Evolutionary conservation across 2,888 invertebrate genomes (phyloP).

Genomic region (Nemotelus nigrinus): DNA sequence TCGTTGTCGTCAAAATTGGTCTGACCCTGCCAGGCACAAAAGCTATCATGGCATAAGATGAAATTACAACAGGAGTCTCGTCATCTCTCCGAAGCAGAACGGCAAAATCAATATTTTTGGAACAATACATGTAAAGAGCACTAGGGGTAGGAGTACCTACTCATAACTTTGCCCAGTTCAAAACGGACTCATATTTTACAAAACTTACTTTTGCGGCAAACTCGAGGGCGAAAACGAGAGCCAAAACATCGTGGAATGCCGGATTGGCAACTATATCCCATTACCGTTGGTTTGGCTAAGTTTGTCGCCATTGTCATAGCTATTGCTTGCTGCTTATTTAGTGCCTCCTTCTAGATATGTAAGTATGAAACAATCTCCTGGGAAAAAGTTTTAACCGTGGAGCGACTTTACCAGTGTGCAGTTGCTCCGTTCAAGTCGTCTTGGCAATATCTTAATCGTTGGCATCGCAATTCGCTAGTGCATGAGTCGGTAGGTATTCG

Average conservation of each 20-base stretch:
- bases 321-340: conserved; percentile 29
- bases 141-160: neutral
- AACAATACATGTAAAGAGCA: conserved; percentile 1
- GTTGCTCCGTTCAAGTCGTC: conserved; percentile 3
- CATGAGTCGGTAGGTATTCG: neutral
- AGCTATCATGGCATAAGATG: neutral
- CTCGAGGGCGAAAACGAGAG: neutral
- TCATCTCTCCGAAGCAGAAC: conserved; percentile 9
- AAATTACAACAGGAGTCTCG: conserved; percentile 11
- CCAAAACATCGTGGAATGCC: neutral
- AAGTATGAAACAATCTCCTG: conserved; percentile 38
- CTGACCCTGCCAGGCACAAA: too few species aligned
- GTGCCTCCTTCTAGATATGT: conserved; percentile 13
- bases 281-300: neutral
- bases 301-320: neutral
- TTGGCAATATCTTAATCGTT: neutral
- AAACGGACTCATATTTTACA: conserved; percentile 33
- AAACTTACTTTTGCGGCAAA: conserved; percentile 37
- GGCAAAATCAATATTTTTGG: conserved; percentile 16
- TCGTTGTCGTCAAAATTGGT: too few species aligned
- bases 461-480: neutral
- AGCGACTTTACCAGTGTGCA: conserved; percentile 14
- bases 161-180: conserved; percentile 30
- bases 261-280: conserved; percentile 10
- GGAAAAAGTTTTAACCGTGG: conserved; percentile 13